Conservation (phyloP, 2,888 invertebrate genomes). For the Odiellus spinosus region DNA sequence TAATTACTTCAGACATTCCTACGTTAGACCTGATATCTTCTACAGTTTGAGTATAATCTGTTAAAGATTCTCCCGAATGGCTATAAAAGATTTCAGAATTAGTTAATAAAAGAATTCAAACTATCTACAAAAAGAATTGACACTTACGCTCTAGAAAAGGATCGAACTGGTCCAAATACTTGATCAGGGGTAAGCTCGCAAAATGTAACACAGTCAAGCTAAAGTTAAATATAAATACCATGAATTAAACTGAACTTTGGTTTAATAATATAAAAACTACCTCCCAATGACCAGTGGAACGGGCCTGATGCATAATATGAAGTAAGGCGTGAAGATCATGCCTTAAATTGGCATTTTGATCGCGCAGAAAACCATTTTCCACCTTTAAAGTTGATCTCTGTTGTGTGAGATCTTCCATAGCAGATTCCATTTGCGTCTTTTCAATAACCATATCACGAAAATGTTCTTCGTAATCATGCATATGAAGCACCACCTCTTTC, state of each 20-base stretch:
- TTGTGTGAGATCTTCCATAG: not conserved
- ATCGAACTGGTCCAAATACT: conserved; percentile 18
- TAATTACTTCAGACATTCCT: too few relatives aligned
- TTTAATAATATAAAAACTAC: conserved; percentile 4
- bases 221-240: not conserved
- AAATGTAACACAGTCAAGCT: conserved; percentile 18
- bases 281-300: conserved; percentile 16
- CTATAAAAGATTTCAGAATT: too few relatives aligned
- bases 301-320: conserved; percentile 16
- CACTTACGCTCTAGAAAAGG: conserved; percentile 14
- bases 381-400: conserved; percentile 12
- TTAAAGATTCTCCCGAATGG: too few relatives aligned
- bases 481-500: conserved; percentile 6
- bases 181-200: conserved; percentile 19
- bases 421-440: too few relatives aligned
- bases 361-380: conserved; percentile 16
- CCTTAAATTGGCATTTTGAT: conserved; percentile 17
- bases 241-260: not conserved
- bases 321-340: conserved; percentile 17
- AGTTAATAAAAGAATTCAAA: too few relatives aligned
- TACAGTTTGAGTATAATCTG: too few relatives aligned
- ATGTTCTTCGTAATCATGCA: too few relatives aligned
- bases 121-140: not conserved
- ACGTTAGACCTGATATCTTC: too few relatives aligned
- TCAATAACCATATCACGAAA: too few relatives aligned